These are phyloP conservation scores for Tiliqua scincoides DNA, from an alignment of 2,113 vertebrate genomes.

Conservation along the genomic window DNA sequence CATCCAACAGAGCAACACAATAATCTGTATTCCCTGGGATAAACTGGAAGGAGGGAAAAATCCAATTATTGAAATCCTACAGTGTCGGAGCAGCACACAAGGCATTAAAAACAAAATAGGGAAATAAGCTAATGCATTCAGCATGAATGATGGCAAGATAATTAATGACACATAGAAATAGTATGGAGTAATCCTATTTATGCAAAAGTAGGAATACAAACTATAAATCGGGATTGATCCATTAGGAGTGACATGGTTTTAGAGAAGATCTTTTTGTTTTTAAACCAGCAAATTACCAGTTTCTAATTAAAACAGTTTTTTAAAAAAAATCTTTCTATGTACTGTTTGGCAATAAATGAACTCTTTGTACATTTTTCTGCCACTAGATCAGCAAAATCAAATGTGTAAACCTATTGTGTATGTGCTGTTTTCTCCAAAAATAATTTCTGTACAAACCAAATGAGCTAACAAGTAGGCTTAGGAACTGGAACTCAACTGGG, in stretches of 20 bases:
- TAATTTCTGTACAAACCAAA: not conserved
- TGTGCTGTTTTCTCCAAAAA: not conserved
- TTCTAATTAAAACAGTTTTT: constrained; percentile 27
- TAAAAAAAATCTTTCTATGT: constrained; percentile 16
- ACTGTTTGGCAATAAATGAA: constrained; percentile 7
- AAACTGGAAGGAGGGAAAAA: not conserved
- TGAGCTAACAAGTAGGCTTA: not conserved
- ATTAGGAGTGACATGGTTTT: constrained; percentile 6
- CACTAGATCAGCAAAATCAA: constrained; percentile 18
- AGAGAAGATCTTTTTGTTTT: not conserved
- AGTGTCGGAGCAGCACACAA: constrained; percentile 4
- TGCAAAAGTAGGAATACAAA: constrained; percentile 22
- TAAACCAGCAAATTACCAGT: constrained; percentile 4
- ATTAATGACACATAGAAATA: constrained; percentile 30
- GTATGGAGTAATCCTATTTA: constrained; percentile 12
- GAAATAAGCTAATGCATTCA: constrained; percentile 8
- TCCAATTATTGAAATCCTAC: constrained; percentile 38
- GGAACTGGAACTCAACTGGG: not conserved
- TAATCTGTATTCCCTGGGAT: constrained; percentile 56
- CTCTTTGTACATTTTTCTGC: not conserved
- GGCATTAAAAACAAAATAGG: constrained; percentile 50
- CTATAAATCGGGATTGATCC: not conserved
- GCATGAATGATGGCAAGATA: constrained; percentile 40
- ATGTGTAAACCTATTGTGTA: not conserved
- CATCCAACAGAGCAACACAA: constrained; percentile 55